phyloP scores from a whole-genome alignment of 2,113 vertebrate genomes.

The Platysteira castanea region DNA sequence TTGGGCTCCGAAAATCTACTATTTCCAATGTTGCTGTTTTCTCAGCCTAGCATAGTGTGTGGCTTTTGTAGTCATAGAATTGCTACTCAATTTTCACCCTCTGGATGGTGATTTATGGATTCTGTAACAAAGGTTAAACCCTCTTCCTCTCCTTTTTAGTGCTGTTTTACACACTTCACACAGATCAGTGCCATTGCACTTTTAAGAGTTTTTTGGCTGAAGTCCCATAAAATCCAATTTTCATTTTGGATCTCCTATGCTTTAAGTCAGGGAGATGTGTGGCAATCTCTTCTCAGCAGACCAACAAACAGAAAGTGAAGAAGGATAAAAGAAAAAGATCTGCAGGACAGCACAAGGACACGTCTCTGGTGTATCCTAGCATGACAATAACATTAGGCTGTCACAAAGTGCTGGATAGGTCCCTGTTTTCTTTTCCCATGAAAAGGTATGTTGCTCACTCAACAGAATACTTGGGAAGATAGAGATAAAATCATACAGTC shows the following conservation, averaged over 20 bases:
- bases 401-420: neutral
- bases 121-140: slow-evolving; percentile 24
- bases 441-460: neutral
- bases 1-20: neutral
- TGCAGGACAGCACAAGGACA: neutral
- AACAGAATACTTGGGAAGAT: neutral
- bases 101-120: neutral
- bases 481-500: neutral
- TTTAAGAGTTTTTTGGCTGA: neutral
- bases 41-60: neutral
- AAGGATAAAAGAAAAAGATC: neutral
- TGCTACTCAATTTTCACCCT: slow-evolving; percentile 2
- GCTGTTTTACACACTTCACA: neutral
- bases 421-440: neutral
- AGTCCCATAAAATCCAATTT: neutral
- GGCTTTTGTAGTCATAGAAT: neutral
- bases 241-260: neutral
- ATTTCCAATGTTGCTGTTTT: neutral
- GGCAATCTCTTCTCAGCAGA: neutral
- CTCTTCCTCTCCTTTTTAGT: slow-evolving; percentile 14
- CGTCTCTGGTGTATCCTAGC: neutral
- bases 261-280: neutral
- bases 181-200: neutral
- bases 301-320: neutral
- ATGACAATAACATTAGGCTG: neutral